phyloP scores from a whole-genome alignment of 2,888 invertebrate species.

The Chalcis sispes region DNA sequence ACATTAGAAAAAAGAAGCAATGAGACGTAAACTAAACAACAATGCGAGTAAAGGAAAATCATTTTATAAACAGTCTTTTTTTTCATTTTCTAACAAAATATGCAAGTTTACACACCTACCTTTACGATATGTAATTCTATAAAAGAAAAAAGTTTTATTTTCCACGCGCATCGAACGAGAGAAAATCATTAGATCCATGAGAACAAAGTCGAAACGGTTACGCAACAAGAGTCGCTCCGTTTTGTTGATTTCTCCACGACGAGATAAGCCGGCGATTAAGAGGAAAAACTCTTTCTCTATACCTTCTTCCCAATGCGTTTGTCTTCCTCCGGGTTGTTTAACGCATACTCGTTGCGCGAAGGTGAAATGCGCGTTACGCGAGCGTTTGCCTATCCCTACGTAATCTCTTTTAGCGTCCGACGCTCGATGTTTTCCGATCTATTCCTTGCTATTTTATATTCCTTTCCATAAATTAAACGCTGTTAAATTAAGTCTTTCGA shows the following conservation, averaged over 20 bases:
- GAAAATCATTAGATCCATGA: slow-evolving; percentile 12
- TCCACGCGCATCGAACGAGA: neutral
- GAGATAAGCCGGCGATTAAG: slow-evolving; percentile 52
- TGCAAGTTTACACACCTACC: neutral
- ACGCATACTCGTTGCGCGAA: slow-evolving; percentile 10
- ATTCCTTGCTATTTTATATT: too few species aligned
- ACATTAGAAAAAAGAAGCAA: neutral
- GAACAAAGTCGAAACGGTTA: slow-evolving; percentile 24
- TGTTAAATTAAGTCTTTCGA: too few species aligned
- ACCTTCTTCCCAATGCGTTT: neutral
- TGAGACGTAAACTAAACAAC: slow-evolving; percentile 4
- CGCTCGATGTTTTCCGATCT: too few species aligned
- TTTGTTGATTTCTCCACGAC: slow-evolving; percentile 54
- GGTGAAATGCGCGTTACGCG: slow-evolving; percentile 41
- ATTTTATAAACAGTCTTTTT: neutral
- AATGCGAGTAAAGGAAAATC: neutral
- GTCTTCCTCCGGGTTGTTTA: neutral
- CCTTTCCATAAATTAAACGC: too few species aligned
- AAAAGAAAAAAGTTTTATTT: slow-evolving; percentile 25
- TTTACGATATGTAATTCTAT: neutral
- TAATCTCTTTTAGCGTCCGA: neutral
- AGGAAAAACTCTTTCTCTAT: slow-evolving; percentile 39
- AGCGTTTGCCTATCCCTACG: too few species aligned
- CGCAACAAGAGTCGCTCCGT: slow-evolving; percentile 23
- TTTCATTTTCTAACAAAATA: neutral